Percentiles rank a stretch among this genome's conserved stretches.
These are phyloP conservation scores for Upupa epops DNA, from an alignment of 2,113 vertebrate species.

Conservation along the genomic window DNA sequence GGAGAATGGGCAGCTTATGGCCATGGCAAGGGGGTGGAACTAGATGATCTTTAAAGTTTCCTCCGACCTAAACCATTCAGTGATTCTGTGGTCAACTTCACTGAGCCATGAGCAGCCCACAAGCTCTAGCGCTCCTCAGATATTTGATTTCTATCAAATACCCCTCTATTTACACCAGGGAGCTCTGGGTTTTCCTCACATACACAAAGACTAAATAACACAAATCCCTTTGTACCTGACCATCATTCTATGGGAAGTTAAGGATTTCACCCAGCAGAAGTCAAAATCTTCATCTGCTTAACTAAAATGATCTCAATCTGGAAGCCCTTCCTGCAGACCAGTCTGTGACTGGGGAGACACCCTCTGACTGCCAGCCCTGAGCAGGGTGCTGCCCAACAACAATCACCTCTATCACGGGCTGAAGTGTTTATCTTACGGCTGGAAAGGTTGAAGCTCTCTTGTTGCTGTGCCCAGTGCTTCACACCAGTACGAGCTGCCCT, in stretches of 20 bases:
- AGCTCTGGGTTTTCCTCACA: not conserved
- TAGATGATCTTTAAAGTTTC: too few relatives aligned
- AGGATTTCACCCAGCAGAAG: not conserved
- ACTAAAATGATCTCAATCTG: not conserved
- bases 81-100: not conserved
- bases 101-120: not conserved
- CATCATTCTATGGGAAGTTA: not conserved
- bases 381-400: not conserved
- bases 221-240: not conserved
- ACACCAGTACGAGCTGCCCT: not conserved
- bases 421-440: not conserved
- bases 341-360: not conserved
- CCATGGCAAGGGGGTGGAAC: too few relatives aligned
- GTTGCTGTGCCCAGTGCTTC: not conserved
- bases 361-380: not conserved
- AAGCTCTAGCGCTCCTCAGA: not conserved
- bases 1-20: not conserved
- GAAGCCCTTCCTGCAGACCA: not conserved
- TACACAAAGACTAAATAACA: not conserved
- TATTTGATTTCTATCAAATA: not conserved
- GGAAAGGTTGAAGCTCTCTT: constrained; percentile 10
- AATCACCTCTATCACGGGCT: not conserved
- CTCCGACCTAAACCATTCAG: too few relatives aligned
- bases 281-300: not conserved
- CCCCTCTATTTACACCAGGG: not conserved